Conservation (phyloP, 2,113 vertebrate species). For the Trematocara stigmaticum region DNA sequence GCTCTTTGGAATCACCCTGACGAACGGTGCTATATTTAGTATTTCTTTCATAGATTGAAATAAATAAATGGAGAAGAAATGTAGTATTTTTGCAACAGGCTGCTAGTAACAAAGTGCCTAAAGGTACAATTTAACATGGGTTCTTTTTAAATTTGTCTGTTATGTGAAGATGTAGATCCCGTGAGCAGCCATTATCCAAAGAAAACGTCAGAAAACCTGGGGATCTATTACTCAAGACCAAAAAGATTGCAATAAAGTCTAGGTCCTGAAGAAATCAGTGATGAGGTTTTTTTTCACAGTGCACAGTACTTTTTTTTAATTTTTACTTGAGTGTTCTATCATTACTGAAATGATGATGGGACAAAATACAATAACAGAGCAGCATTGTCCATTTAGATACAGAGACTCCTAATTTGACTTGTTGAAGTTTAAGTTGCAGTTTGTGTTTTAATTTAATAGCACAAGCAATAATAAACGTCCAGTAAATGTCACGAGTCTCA, state of each 20-base stretch:
- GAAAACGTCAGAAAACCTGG: neutral
- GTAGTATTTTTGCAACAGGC: neutral
- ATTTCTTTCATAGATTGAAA: neutral
- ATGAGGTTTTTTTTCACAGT: neutral
- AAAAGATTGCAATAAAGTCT: neutral
- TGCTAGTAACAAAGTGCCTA: neutral
- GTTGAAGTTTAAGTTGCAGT: neutral
- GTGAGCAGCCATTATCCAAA: neutral
- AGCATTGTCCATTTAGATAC: neutral
- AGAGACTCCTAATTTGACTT: neutral
- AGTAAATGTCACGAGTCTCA: neutral
- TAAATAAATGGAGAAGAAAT: neutral
- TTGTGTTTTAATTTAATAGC: neutral
- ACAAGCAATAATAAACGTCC: neutral
- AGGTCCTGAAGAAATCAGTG: neutral
- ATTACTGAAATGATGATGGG: neutral
- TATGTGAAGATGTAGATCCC: neutral
- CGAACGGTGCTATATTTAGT: neutral
- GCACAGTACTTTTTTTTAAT: neutral
- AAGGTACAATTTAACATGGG: neutral
- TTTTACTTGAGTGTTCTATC: neutral
- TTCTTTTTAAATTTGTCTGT: neutral
- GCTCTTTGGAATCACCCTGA: neutral
- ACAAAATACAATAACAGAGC: neutral
- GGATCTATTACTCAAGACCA: neutral